Evolutionary conservation across 1,140 invertebrate species (phyloP), one percentile per base, ranked within the genome.

Genomic region (Drosophila nasuta): DNA sequence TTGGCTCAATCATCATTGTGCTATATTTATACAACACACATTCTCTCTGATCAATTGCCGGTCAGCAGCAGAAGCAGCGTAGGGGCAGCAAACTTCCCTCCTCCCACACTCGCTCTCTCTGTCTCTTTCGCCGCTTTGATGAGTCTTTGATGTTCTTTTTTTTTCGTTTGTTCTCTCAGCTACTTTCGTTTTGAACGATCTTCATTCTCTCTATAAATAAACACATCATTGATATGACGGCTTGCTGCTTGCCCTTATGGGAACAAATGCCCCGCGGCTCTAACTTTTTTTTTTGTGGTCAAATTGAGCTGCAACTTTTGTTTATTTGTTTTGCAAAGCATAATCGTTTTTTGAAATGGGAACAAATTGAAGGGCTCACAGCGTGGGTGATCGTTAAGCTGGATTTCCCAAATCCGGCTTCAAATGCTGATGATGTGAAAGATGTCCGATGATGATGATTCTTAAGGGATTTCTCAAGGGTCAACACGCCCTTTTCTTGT

Each of bases 261-360:
- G 15, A 52, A 15, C 17, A 41, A 8, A 30, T 30, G 25, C 38
- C 58, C 59, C 28, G 11, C 25, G 25, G 59, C 43, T 8, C 30
- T 7, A 33, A 33, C 5, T 33, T 33, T 7, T 33, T 51, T 13
- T 6, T 57, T 45, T 10, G 33, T 58, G 10, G 35, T 58, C 57
- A 75, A 75, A 75, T 75, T 75, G 60, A 64, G 68, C 69, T 76
- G 74, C 68, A 76, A 76, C 41, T 66, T 25, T 62, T 70, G 59
- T 63, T 30, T 45, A 43, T 43, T 43, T 66, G 64, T 56, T 62
- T 43, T 43, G 41, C 35, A 38, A 43, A 13, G 41, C 13, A 13
- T 60, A 73, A 73, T 52, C 46, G 57, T 20, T 63, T 75, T 49
- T 69, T 63, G 10, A 52, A 38, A 45, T 70, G 58, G 58, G 72